Evolutionary conservation across 2,888 invertebrate species (phyloP), one percentile per base, ranked within the genome.

Genomic region (Mechanitis messenoides): DNA sequence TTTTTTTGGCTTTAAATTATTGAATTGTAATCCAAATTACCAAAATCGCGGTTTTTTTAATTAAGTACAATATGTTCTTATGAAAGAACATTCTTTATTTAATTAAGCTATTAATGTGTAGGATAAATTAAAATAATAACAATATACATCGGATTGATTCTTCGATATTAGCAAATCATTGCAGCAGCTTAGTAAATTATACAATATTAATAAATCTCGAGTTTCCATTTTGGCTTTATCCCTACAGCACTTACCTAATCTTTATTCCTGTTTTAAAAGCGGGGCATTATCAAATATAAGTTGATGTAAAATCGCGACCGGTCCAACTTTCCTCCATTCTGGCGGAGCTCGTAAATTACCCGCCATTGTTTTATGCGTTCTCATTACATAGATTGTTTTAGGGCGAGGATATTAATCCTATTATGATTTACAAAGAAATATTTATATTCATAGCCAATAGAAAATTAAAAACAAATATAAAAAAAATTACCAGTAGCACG

Each of bases 351-450:
- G 78, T 87, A 87, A 87, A 87, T 87, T 83, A 84, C 75, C 68
- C 69, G 65, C 72, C 78, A 84, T 87, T 87, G 84, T 87, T 87
- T 87, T 84, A 86, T 80, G 79, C 78, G 71, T 75, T 76, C 80
- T 84, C 81, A 84, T 85, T 85, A 84, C 83, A 84, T 81, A 79
- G 81, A 85, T 84, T 83, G 83, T 80, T 80, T 76, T 75, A 72
- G 74, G 78, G 80, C 77, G 79, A 71, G 73, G 74, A 78, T 82
- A 77, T 80, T 76, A 78, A 75, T 72, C 73, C 71, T 78, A 74
- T 76, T 78, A 79, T 83, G 74, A 78, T 80, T 79, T 78, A 69
- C 71, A 74, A 77, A 77, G 71, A 68, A 67, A 67, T 56, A 55
- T 63, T 71, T 50, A 50, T 50, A 11, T 50, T 50, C 31, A 50